These are phyloP conservation scores for Drosophila colorata DNA, from an alignment of 2,888 invertebrate species.

Conservation along the genomic window DNA sequence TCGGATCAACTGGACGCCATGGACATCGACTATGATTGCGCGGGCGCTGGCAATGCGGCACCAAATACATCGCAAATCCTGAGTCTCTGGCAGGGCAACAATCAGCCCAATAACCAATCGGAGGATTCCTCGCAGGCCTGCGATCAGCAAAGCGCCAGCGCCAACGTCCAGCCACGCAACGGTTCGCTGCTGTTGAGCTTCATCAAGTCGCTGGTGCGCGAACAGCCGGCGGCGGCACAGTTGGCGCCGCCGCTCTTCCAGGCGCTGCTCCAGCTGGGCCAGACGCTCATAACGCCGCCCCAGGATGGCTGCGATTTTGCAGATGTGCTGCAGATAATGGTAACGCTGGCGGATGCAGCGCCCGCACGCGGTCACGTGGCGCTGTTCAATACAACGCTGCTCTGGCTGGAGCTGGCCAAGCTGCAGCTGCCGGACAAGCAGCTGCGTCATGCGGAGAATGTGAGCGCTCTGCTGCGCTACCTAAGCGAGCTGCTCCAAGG, in stretches of 20 bases:
- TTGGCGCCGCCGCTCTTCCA: conserved; percentile 87
- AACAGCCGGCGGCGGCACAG: conserved; percentile 84
- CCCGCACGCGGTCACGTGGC: conserved; percentile 90
- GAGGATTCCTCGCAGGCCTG: conserved; percentile 82
- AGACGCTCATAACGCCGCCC: conserved; percentile 88
- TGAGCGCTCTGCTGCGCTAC: conserved; percentile 94
- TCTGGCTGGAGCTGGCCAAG: conserved; percentile 92
- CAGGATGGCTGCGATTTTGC: conserved; percentile 91
- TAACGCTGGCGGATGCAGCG: conserved; percentile 93
- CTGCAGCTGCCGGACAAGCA: conserved; percentile 82
- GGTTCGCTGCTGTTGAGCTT: conserved; percentile 89
- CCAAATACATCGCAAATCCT: conserved; percentile 69
- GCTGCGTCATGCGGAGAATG: conserved; percentile 87
- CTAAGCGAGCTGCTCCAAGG: conserved; percentile 89
- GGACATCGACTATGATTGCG: conserved; percentile 85
- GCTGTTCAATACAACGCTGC: conserved; percentile 91
- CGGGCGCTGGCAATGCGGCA: conserved; percentile 56
- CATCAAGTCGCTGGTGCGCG: conserved; percentile 90
- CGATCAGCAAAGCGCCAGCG: conserved; percentile 68
- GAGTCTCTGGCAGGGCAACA: conserved; percentile 83
- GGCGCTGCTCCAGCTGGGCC: conserved; percentile 91
- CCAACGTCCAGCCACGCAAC: conserved; percentile 86
- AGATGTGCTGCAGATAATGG: conserved; percentile 91
- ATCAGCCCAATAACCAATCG: conserved; percentile 85
- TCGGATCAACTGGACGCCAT: conserved; percentile 85